Evolutionary conservation across 2,797 vertebrate genomes (phyloP), one percentile per base, ranked within the genome.

Genomic region (Glyptemys insculpta): DNA sequence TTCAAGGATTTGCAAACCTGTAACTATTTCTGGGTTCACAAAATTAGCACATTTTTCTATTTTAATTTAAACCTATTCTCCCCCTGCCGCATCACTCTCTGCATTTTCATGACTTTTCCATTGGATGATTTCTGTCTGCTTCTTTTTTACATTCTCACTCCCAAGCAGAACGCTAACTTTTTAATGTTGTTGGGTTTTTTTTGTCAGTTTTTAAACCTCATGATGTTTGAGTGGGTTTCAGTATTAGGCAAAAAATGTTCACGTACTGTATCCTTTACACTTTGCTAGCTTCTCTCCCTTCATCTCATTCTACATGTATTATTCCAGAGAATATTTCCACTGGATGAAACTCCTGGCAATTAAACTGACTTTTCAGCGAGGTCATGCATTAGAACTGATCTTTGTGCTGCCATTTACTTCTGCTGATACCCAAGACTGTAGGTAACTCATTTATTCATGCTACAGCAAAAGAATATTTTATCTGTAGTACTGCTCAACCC

Each of bases 281-380:
- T 3, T 59, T 56, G 7, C 8, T 79, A 6, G 12, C 62, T 62
- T 21, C 27, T 41, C 56, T 59, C 76, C 54, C 9, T 83, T 59
- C 62, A 34, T 68, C 21, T 50, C 54, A 62, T 50, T 54, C 56
- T 62, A 27, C 53, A 0, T 31, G 4, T 86, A 18, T 82, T 83
- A 14, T 74, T 72, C 6, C 62, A 87, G 29, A 44, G 23, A 49
- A 57, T 16, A 21, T 23, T 79, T 81, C 12, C 44, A 56, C 44
- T 53, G 49, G 68, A 25, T 83, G n/a, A 54, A 87, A 12, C 56
- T 59, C 41, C 10, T 37, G 56, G 44, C 29, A 81, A 31, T 85
- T 81, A 86, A 93, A 88, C 88, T 82, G 94, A 90, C 80, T 92
- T 96, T 89, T 88, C 87, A 93, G 57, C 74, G 85, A 82, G 7